Evolutionary conservation across 64 coral and sea anemone species (phyloP).

Genomic region (Montipora cactus): DNA sequence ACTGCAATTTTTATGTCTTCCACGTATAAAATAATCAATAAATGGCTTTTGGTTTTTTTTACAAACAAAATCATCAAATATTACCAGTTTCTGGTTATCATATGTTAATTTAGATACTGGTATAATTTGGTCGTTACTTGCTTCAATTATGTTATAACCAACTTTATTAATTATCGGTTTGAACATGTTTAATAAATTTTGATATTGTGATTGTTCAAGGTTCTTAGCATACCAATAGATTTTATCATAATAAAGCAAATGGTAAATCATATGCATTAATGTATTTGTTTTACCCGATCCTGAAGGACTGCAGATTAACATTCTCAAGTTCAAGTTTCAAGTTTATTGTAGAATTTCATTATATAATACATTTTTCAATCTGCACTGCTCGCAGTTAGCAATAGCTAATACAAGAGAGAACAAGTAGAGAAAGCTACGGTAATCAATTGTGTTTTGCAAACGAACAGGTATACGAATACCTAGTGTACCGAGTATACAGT

Average conservation of each 20-base stretch:
- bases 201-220: constrained; percentile 27
- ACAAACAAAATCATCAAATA: constrained; percentile 39
- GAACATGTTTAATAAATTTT: neutral
- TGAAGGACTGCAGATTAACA: constrained; percentile 14
- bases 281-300: constrained; percentile 33
- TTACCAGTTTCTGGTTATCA: constrained; percentile 20
- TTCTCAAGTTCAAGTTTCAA: neutral
- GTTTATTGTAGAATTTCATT: no score
- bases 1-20: constrained; percentile 41
- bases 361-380: no score
- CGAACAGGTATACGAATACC: no score
- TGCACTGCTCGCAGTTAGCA: no score
- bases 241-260: constrained; percentile 27
- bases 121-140: constrained; percentile 18
- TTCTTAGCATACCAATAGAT: constrained; percentile 36
- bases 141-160: constrained; percentile 7
- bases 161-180: neutral
- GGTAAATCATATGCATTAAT: constrained; percentile 4
- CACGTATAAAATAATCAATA: constrained; percentile 37
- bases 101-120: neutral
- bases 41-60: constrained; percentile 21
- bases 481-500: no score
- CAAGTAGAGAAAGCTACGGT: no score
- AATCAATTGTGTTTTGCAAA: no score
- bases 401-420: no score